Evolutionary conservation across 2,797 vertebrate genomes (phyloP).

Genomic region (Oceanodroma leucorhoa): DNA sequence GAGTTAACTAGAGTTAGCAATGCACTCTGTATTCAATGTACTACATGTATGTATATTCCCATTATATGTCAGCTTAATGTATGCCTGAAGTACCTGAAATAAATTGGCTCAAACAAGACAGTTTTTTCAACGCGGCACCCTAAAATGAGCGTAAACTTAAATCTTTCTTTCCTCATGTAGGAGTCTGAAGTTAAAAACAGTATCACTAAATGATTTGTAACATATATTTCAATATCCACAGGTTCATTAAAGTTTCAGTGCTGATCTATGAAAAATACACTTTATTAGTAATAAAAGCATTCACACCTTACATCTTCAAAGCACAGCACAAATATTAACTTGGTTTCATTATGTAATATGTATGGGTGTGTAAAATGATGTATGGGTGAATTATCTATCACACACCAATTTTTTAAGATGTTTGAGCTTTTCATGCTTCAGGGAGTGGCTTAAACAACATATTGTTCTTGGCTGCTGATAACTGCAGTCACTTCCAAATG

Average conservation of each 20-base stretch:
- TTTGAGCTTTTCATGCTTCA: neutral
- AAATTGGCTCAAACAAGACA: neutral
- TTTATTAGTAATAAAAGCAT: constrained; percentile 35
- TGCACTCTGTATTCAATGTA: neutral
- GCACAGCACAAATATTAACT: neutral
- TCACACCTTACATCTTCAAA: neutral
- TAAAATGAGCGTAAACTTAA: neutral
- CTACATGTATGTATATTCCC: neutral
- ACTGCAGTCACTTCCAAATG: neutral
- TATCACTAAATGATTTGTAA: constrained; percentile 6
- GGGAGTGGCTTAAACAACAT: neutral
- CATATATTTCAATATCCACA: neutral
- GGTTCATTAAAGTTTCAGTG: constrained; percentile 19
- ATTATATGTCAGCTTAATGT: neutral
- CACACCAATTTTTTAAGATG: neutral
- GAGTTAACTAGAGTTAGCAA: neutral
- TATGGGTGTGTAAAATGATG: neutral
- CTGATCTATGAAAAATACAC: neutral
- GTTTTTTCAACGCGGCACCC: neutral
- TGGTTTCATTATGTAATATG: neutral
- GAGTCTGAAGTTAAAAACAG: neutral
- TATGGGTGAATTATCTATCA: neutral
- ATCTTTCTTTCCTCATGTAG: neutral
- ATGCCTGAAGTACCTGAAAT: neutral
- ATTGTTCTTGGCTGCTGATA: neutral